A percentile compares a stretch with the other conserved stretches of the same genome.
phyloP scores from a whole-genome alignment of 2,113 vertebrate species.

The Mohoua ochrocephala region DNA sequence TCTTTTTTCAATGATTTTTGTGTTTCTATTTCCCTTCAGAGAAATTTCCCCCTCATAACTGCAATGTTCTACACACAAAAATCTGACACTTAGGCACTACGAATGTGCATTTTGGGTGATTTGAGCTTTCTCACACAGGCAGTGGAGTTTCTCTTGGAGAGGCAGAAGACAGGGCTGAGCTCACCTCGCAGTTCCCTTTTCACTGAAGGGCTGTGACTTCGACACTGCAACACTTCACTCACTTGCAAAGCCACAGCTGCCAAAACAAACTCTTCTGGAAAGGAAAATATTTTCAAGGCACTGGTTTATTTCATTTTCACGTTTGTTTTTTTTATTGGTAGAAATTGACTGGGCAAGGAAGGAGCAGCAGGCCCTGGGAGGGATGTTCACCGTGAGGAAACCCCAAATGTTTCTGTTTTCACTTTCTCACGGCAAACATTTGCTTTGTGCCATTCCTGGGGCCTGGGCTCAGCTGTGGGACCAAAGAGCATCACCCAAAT shows the following conservation, averaged over 20 bases:
- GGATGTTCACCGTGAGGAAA: neutral
- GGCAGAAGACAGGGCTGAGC: neutral
- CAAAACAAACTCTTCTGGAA: neutral
- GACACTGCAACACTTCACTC: fast-evolving
- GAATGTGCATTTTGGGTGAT: fast-evolving
- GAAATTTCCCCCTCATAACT: fast-evolving
- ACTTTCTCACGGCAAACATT: neutral
- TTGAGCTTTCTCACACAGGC: fast-evolving
- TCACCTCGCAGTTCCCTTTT: fast-evolving
- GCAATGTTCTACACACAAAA: neutral
- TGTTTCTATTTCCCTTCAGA: neutral
- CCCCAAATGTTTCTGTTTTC: neutral
- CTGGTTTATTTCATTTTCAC: neutral
- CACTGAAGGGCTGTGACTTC: fast-evolving
- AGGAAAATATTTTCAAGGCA: neutral
- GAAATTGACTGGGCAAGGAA: no score
- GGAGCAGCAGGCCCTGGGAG: neutral
- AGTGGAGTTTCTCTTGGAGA: neutral
- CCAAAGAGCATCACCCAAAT: fast-evolving
- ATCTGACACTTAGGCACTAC: neutral
- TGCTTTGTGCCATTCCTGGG: neutral
- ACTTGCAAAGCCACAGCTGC: neutral
- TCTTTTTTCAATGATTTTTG: neutral
- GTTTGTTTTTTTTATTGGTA: neutral
- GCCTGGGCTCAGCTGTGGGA: neutral